These are phyloP conservation scores for Nettapus auritus DNA, from an alignment of 2,113 vertebrate genomes.

Conservation along the genomic window DNA sequence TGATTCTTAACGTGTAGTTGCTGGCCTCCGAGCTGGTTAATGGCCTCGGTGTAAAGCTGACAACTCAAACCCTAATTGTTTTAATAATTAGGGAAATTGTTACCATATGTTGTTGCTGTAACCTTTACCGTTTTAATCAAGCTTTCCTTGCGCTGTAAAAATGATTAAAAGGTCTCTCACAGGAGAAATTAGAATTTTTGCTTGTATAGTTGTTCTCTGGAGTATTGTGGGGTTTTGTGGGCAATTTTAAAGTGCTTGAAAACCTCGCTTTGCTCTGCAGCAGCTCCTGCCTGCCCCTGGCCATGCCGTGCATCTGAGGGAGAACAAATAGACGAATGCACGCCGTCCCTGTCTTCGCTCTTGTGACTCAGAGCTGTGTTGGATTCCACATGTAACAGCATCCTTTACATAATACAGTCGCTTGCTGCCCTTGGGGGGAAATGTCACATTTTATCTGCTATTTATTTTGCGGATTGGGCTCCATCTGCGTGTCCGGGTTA, in stretches of 20 bases:
- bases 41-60: background rate
- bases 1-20: background rate
- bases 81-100: background rate
- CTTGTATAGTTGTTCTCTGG: background rate
- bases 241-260: background rate
- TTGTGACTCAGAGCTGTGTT: rapidly evolving
- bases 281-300: background rate
- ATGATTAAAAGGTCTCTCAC: background rate
- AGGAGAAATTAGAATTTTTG: background rate
- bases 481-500: background rate
- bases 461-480: background rate
- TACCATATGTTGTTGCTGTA: background rate
- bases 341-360: background rate
- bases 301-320: background rate
- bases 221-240: background rate
- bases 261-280: background rate
- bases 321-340: rapidly evolving
- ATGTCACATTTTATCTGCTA: background rate
- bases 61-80: background rate
- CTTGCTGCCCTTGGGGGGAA: background rate
- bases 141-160: background rate
- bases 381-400: background rate
- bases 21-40: background rate
- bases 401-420: background rate
- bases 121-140: background rate